phyloP scores from a whole-genome alignment of 2,888 invertebrate genomes.

The Oscheius sp. region DNA sequence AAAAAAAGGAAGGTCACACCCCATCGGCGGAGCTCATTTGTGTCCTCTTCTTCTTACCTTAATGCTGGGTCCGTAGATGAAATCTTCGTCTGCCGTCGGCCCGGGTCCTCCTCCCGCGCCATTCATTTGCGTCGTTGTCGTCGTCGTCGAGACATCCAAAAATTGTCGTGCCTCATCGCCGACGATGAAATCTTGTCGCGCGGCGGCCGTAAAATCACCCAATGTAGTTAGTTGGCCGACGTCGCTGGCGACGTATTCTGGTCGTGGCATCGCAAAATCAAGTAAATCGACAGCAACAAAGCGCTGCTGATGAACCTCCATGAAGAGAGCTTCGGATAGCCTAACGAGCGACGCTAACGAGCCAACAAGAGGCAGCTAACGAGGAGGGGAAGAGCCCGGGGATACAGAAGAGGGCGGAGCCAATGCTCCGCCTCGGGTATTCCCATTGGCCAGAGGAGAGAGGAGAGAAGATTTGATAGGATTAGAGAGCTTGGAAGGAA shows the following conservation, averaged over 20 bases:
- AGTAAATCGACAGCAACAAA: not conserved
- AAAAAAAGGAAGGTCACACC: not conserved
- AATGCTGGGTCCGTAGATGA: conserved; percentile 34
- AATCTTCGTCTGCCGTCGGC: conserved; percentile 38
- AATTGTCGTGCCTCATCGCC: conserved; percentile 10
- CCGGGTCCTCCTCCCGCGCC: too few relatives aligned
- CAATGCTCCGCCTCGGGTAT: not conserved
- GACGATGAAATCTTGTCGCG: not conserved
- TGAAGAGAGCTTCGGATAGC: conserved; percentile 27
- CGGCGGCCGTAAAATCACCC: not conserved
- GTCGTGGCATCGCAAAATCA: not conserved
- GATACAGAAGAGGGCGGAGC: not conserved
- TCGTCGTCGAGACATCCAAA: conserved; percentile 11
- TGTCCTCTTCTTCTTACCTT: conserved; percentile 26
- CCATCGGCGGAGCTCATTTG: not conserved
- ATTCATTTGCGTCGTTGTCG: conserved; percentile 28
- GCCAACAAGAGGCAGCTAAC: conserved; percentile 21
- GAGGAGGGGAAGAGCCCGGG: conserved; percentile 23
- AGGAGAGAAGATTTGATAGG: not conserved
- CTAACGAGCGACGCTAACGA: conserved; percentile 38
- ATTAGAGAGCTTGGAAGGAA: not conserved
- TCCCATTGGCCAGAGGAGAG: not conserved
- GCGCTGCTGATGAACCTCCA: conserved; percentile 51
- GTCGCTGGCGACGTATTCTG: conserved; percentile 18
- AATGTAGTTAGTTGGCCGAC: not conserved